Conservation (phyloP, 2,113 vertebrate genomes). For the Panurus biarmicus region DNA sequence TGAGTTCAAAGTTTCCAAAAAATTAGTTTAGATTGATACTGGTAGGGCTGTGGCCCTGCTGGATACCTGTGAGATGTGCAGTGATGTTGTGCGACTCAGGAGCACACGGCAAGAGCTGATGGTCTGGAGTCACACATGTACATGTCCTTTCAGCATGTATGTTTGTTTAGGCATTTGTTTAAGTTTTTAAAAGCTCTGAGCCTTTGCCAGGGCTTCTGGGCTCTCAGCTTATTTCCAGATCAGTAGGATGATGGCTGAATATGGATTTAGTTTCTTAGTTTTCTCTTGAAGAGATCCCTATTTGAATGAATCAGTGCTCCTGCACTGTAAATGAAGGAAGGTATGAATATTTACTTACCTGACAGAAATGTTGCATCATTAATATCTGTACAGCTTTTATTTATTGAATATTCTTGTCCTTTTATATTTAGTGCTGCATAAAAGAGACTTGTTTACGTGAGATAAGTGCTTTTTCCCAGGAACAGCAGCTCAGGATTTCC, state of each 20-base stretch:
- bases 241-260: neutral
- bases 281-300: neutral
- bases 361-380: neutral
- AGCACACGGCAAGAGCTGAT: neutral
- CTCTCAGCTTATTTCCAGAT: neutral
- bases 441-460: neutral
- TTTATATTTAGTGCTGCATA: neutral
- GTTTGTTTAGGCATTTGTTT: neutral
- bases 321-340: neutral
- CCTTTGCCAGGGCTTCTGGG: neutral
- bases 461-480: neutral
- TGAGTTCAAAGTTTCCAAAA: neutral
- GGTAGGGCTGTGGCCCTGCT: neutral
- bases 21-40: neutral
- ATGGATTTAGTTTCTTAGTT: neutral
- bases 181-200: constrained; percentile 6
- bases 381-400: neutral
- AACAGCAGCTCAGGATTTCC: neutral
- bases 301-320: neutral
- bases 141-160: neutral
- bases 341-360: constrained; percentile 24
- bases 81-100: neutral
- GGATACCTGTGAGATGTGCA: neutral
- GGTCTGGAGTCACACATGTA: neutral
- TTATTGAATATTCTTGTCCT: neutral